Evolutionary conservation across 2,888 invertebrate genomes (phyloP).

Genomic region (Lasioglossum leucozonium): DNA sequence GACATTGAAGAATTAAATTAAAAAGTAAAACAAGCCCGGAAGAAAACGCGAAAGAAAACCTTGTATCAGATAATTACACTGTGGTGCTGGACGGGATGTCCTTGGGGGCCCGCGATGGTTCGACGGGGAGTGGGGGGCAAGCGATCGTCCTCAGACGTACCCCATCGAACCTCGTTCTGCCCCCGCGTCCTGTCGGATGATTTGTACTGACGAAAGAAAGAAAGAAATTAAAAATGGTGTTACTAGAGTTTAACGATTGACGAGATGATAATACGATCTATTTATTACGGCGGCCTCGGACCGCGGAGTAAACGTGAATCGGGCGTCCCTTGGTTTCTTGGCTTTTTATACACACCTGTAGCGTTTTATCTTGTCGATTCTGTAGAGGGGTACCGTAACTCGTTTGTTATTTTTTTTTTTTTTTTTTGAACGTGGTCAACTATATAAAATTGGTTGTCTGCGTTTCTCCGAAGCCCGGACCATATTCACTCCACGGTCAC

Average conservation of each 20-base stretch:
- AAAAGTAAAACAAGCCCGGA: conserved; percentile 30
- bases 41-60: conserved; percentile 31
- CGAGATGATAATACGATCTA: conserved; percentile 78
- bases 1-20: conserved; percentile 57
- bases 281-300: conserved; percentile 75
- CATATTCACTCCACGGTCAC: conserved; percentile 72
- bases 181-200: conserved; percentile 63
- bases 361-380: neutral
- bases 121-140: neutral
- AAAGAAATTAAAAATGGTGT: conserved; percentile 71
- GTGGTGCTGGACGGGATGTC: conserved; percentile 74
- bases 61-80: conserved; percentile 58
- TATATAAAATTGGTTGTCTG: neutral
- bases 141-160: neutral
- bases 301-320: conserved; percentile 71
- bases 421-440: neutral
- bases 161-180: neutral
- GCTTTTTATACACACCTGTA: conserved; percentile 20
- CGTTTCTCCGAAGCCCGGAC: conserved; percentile 48
- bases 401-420: neutral
- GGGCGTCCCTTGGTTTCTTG: conserved; percentile 28
- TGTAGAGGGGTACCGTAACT: neutral
- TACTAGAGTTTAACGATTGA: conserved; percentile 75
- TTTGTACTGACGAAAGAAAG: conserved; percentile 77
- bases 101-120: conserved; percentile 48